Evolutionary conservation across 2,113 vertebrate species (phyloP), one percentile per base, ranked within the genome.

Genomic region (Zonotrichia leucophrys): DNA sequence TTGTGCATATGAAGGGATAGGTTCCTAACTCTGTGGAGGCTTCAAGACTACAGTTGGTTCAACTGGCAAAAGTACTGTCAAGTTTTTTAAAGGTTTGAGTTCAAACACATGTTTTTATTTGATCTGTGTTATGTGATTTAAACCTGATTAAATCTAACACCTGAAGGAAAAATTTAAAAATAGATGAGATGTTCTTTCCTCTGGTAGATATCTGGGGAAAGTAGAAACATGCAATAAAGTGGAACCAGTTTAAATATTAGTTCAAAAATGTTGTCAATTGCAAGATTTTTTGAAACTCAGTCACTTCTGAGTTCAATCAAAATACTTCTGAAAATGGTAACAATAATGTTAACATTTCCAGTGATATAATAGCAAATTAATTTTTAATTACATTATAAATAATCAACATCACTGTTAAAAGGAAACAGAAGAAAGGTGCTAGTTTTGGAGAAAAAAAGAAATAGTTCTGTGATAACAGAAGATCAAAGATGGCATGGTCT

Each of bases 371-470:
- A 33, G 50, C 46, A 83, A 80, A 81, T 81, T 59, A 83, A 89
- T 93, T 90, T 95, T 90, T 92, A 86, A 94, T 81, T 86, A 77
- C 41, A 56, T 82, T 31, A 83, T 85, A 92, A 89, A 88, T 73
- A 86, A 80, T 83, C 75, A 91, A 66, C 41, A 33, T 69, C 1
- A 4, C 10, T 86, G 11, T 76, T 70, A 78, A 89, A 83, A 80
- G 30, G 50, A 73, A 85, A 76, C 22, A 56, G 56, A 90, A 82
- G 67, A 92, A 90, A 95, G 3, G 2, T 52, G 49, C 62, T 90
- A 41, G 58, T 79, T 93, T 77, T 88, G 27, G 70, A 80, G 59
- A 73, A 8, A 4, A 77, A 69, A 69, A 59, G 37, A 83, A 86
- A 66, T 28, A 80, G 20, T 82, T 88, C 69, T 74, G n/a, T 85